phyloP scores from a whole-genome alignment of 1,140 invertebrate genomes.

The Anastrepha obliqua region DNA sequence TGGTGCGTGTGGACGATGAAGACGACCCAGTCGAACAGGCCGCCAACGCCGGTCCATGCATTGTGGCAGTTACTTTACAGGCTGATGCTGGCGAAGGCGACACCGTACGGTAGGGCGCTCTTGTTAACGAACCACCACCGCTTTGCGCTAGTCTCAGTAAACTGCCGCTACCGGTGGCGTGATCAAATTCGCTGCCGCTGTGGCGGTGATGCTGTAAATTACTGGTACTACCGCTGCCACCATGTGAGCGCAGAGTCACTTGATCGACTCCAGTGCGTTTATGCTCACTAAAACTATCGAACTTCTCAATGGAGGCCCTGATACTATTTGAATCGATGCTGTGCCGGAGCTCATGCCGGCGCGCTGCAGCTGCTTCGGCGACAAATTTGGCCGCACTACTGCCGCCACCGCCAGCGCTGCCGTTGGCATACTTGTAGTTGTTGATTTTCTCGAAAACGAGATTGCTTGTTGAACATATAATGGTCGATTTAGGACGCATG shows the following conservation, averaged over 20 bases:
- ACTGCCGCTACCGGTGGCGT: slow-evolving; percentile 39
- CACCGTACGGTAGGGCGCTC: slow-evolving; percentile 62
- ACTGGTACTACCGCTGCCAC: slow-evolving; percentile 63
- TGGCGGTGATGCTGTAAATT: slow-evolving; percentile 68
- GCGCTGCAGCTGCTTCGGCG: slow-evolving; percentile 40
- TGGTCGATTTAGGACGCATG: slow-evolving; percentile 68
- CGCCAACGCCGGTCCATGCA: slow-evolving; percentile 48
- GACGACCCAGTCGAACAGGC: slow-evolving; percentile 56
- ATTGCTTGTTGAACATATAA: slow-evolving; percentile 60
- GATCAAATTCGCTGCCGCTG: slow-evolving; percentile 63
- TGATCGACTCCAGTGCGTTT: slow-evolving; percentile 58
- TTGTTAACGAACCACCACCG: slow-evolving; percentile 67
- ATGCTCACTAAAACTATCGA: slow-evolving; percentile 69
- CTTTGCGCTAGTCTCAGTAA: slow-evolving; percentile 57
- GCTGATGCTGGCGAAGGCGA: neutral
- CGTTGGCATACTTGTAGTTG: slow-evolving; percentile 67
- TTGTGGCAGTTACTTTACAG: slow-evolving; percentile 52
- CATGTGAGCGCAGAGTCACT: slow-evolving; percentile 57
- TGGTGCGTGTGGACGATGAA: slow-evolving; percentile 19
- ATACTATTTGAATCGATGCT: slow-evolving; percentile 70
- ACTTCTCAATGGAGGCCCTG: slow-evolving; percentile 72
- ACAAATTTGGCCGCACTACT: slow-evolving; percentile 20
- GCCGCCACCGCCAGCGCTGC: slow-evolving; percentile 47
- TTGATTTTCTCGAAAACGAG: slow-evolving; percentile 66
- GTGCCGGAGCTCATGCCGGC: slow-evolving; percentile 55